Evolutionary conservation across 2,888 invertebrate genomes (phyloP), one percentile per base, ranked within the genome.

Genomic region (Polia nebulosa): DNA sequence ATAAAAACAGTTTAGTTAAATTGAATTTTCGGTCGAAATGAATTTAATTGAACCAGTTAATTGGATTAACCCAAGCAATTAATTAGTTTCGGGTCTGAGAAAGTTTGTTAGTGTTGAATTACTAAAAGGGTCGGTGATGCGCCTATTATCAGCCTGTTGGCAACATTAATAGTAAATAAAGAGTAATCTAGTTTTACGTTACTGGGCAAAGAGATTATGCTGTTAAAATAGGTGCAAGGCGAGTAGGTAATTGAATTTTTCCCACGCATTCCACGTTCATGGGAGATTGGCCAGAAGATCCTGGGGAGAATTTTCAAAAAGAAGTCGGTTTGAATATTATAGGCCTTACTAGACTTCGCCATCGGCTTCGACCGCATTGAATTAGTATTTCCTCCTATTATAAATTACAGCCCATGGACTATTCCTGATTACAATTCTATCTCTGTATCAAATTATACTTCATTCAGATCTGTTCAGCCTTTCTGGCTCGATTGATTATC

Each of bases 41-140:
- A 69, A 65, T 78, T 75, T 62, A 61, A 76, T 68, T 68, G 61
- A 68, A 70, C 53, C 47, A 25, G 29, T 72, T 81, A 82, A 84
- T 83, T 79, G 66, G 62, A 72, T 82, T 75, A 75, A 65, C 66
- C 66, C 39, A 68, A 78, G 55, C 55, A 66, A 80, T 77, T 81
- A 80, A 80, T 82, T 83, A 78, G 74, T 80, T 80, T 76, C 15
- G 41, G 59, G 47, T 27, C 41, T 63, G 44, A 36, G 55, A 84
- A 81, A 79, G 67, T 82, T 81, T 52, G 29, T 27, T 68, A 67
- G 70, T 74, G 56, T 59, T 64, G 41, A 71, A 81, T 78, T 66
- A 67, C 71, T 64, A 58, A 71, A 59, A 65, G 68, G 75, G 68
- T 67, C 45, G 51, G 49, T 63, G 59, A 70, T 47, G 32, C 20